These are phyloP conservation scores for Liposcelis brunnea DNA, from an alignment of 2,888 invertebrate genomes.

Conservation along the genomic window DNA sequence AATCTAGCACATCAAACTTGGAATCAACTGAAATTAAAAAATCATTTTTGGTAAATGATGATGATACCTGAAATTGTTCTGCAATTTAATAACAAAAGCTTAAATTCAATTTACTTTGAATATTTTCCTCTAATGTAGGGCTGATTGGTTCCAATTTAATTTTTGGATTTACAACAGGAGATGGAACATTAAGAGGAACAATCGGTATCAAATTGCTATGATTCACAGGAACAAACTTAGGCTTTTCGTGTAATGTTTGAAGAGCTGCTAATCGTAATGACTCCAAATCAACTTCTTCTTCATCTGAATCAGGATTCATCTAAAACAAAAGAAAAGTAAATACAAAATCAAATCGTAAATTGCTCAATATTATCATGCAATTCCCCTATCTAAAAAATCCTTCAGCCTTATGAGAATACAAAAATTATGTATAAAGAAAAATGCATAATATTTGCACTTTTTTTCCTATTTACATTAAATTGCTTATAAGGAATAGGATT, in stretches of 20 bases:
- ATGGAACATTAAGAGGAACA: neutral
- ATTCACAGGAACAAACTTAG: neutral
- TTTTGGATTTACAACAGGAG: neutral
- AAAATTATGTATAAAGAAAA: too few relatives aligned
- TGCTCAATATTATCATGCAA: too few relatives aligned
- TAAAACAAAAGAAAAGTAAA: too few relatives aligned
- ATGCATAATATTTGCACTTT: too few relatives aligned
- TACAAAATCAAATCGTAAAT: too few relatives aligned
- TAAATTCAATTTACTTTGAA: neutral
- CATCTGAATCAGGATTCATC: neutral
- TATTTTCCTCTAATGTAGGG: conserved; percentile 4
- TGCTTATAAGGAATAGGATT: too few relatives aligned
- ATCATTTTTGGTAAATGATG: neutral
- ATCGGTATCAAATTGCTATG: conserved; percentile 1
- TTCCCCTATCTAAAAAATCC: too few relatives aligned
- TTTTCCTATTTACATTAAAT: too few relatives aligned
- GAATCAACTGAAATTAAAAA: neutral
- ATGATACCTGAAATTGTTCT: neutral
- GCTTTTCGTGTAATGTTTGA: neutral
- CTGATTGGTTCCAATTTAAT: conserved; percentile 6
- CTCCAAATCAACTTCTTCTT: neutral
- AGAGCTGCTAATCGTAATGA: conserved; percentile 1
- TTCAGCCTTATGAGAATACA: too few relatives aligned
- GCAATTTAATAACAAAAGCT: neutral
- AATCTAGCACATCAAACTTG: neutral